Evolutionary conservation across 2,888 invertebrate genomes (phyloP).

Genomic region (Ernsta delagoae): DNA sequence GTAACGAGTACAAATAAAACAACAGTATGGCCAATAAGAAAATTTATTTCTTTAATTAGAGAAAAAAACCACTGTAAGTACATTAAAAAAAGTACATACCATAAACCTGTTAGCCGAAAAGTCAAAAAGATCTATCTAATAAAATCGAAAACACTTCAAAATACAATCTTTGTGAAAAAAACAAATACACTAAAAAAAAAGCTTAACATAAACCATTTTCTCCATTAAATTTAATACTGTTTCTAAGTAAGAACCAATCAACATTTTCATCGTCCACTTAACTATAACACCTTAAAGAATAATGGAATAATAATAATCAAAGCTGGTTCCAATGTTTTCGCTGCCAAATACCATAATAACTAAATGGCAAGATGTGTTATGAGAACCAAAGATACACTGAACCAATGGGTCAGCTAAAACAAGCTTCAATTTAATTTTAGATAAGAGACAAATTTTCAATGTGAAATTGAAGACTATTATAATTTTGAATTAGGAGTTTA

Average conservation of each 20-base stretch:
- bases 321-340: slow-evolving; percentile 52
- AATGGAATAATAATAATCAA: slow-evolving; percentile 57
- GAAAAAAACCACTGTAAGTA: slow-evolving; percentile 72
- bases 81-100: slow-evolving; percentile 66
- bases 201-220: slow-evolving; percentile 41
- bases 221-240: slow-evolving; percentile 49
- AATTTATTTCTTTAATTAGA: slow-evolving; percentile 67
- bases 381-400: too few species aligned
- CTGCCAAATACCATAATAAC: not conserved
- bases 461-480: too few species aligned
- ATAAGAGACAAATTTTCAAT: too few species aligned
- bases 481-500: too few species aligned
- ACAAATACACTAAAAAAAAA: slow-evolving; percentile 36
- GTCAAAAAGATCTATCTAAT: slow-evolving; percentile 45
- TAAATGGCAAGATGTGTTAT: too few species aligned
- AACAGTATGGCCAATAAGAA: slow-evolving; percentile 58
- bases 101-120: slow-evolving; percentile 51
- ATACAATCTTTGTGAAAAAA: slow-evolving; percentile 40
- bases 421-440: too few species aligned
- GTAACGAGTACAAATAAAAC: slow-evolving; percentile 20
- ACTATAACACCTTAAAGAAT: slow-evolving; percentile 45
- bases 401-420: too few species aligned
- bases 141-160: slow-evolving; percentile 47
- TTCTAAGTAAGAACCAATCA: slow-evolving; percentile 46
- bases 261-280: slow-evolving; percentile 47